Base-by-base conservation (phyloP, 1,140 invertebrate species). In the Nephila pilipes region DNA sequence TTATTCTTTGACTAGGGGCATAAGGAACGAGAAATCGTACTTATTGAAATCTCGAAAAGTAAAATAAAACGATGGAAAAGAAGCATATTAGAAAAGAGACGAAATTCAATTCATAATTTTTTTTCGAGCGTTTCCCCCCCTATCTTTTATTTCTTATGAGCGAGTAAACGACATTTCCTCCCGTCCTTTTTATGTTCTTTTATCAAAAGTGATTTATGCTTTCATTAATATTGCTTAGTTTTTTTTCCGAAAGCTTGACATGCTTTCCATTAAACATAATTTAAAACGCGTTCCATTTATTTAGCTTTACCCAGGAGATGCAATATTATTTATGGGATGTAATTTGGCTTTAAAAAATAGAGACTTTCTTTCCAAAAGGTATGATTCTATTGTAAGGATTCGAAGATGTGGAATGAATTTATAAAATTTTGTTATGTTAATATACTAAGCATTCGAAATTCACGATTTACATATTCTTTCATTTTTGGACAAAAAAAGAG, bases 71-170 rank as follows among this genome's bases (percentile, higher is more conserved):
- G 25, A 32, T 14, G 12, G 65, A 16, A 2, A 29, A 69, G 65
- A 6, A 69, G 65, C n/a, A 69, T 69, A 69, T 69, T 69, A 69
- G 65, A 69, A 69, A 46, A 69, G 65, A 29, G 32, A 69, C 32
- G 25, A 32, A 69, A 69, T 69, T 69, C 65, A 69, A 69, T 69
- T 69, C 65, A 69, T 69, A 69, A 69, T 29, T 69, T 69, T n/a
- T 25, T 69, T 69, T n/a, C 29, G 25, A 69, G 32, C n/a, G 14
- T 69, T 32, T 69, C 16, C 8, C n/a, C 5, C 20, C 5, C 14
- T 60, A 20, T 16, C 57, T 22, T 60, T 63, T 25, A 0, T 63
- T 63, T 25, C 20, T 69, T 32, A 32, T 2, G 25, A 69, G 14
- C 29, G 29, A 25, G 65, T 16, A 29, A 12, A 32, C 25, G 63